These are phyloP conservation scores for Arizona elegans DNA, from an alignment of 2,113 vertebrate species.

Conservation along the genomic window DNA sequence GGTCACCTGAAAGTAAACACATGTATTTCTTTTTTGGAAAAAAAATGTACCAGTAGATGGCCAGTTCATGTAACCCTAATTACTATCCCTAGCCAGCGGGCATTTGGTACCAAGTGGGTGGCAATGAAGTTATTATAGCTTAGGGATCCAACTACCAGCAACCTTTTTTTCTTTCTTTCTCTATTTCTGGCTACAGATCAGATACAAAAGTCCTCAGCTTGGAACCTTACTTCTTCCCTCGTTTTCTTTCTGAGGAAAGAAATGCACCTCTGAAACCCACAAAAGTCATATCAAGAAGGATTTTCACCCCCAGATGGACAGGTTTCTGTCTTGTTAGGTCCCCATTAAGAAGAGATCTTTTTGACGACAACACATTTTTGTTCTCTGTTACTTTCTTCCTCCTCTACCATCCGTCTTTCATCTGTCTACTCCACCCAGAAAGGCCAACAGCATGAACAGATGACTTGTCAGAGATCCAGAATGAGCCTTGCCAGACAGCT, in stretches of 20 bases:
- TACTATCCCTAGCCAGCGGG: accelerated
- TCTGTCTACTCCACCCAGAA: background rate
- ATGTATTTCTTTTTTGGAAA: accelerated
- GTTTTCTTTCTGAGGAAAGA: background rate
- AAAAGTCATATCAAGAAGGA: background rate
- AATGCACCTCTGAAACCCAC: background rate
- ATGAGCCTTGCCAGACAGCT: background rate
- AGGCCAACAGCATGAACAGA: background rate
- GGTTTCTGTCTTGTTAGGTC: background rate
- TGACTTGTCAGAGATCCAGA: background rate
- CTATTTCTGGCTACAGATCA: background rate
- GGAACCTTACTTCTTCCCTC: background rate
- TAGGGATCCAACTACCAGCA: background rate
- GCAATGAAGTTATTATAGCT: background rate
- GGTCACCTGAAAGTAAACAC: background rate
- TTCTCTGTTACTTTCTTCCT: background rate
- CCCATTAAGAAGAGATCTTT: background rate
- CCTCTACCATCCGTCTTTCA: background rate
- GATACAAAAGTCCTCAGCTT: background rate
- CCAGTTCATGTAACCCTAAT: accelerated
- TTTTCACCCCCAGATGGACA: background rate
- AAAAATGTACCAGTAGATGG: background rate
- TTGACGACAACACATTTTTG: too few relatives aligned
- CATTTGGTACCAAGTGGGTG: background rate
- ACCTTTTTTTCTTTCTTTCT: too few relatives aligned